Evolutionary conservation across 2,797 vertebrate genomes (phyloP), one percentile per base, ranked within the genome.

Genomic region (Anomalospiza imberbis): DNA sequence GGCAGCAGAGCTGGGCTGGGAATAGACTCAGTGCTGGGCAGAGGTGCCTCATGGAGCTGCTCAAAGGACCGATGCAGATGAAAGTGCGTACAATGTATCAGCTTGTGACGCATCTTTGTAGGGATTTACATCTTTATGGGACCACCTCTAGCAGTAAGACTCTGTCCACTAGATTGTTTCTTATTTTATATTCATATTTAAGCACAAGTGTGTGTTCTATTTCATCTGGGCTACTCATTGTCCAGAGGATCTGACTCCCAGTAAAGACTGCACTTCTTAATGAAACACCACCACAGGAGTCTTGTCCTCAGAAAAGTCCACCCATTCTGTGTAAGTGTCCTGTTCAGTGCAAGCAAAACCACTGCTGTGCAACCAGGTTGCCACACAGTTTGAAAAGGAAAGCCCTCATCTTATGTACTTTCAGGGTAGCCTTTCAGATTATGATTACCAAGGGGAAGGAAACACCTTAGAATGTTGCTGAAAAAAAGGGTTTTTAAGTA

Each of bases 141-240:
- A 47, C 28, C 14, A 7, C 25, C 45, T 57, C 25, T 1, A 17
- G 36, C 32, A 50, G 7, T 22, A 36, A 15, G 50, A 72, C 24
- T 67, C 40, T 61, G 6, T 7, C 17, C 15, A 31, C 58, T 29
- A 16, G 4, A 17, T 19, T 81, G 14, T 14, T 70, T 7, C 42
- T 48, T 53, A 42, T 45, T 81, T 42, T 38, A 13, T 40, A 29
- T 40, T 40, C 13, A 15, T 44, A 48, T 74, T 70, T 66, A 66
- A 57, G 10, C 4, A 71, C 7, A 40, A n/a, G 40, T 0, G 0
- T 24, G 15, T 50, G 13, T 71, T 70, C 42, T 34, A 0, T 38
- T 34, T n/a, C 13, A 36, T 7, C n/a, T 83, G 13, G 38, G 31
- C 7, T 55, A 6, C 8, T 50, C 21, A 14, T 8, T 22, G 20